Base-by-base conservation (phyloP, 1,140 invertebrate species). In the Gonioctena quinquepunctata region DNA sequence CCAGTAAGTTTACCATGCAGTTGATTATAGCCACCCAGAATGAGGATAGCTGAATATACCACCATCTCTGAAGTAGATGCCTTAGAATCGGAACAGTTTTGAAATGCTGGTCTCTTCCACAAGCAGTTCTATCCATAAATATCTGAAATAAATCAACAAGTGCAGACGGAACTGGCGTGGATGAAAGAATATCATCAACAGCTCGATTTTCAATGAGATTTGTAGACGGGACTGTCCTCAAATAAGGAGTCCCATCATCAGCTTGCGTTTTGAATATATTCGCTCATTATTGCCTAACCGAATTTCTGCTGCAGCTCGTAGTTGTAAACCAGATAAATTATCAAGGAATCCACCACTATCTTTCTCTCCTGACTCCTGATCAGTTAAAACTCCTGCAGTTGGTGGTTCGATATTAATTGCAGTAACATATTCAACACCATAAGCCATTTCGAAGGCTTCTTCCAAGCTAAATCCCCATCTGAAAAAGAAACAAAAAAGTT, bases 1-100 rank as follows among this genome's bases (percentile, higher is more conserved):
- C 80, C 80, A 81, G 64, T 81, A 80, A 66, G 66, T 74, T 80
- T 75, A 60, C 62, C 68, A 70, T 61, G 70, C 80, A 77, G 63
- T 28, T 28, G 27, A 28, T 28, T 28, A 8, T 82, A 82, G 48
- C 78, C 80, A 59, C 72, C 68, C 50, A 80, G 57, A 70, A 81
- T 77, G 63, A 81, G 71, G 68, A 81, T 75, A 52, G 72, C 78
- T 74, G 70, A 69, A 76, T 72, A 75, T 77, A 59, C 80, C 74
- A 68, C 76, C 71, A 54, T 70, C 68, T 52, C 22, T 59, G 69
- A 71, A 73, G 48, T 81, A 23, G 19, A 22, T 56, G 22, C 52
- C 57, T 74, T 42, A 71, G 77, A 77, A 68, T 73, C 66, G 62
- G 77, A 74, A 69, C 72, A 76, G 75, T 80, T 80, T 56, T 33